phyloP scores from a whole-genome alignment of 2,797 vertebrate species.

The Mergus octosetaceus region DNA sequence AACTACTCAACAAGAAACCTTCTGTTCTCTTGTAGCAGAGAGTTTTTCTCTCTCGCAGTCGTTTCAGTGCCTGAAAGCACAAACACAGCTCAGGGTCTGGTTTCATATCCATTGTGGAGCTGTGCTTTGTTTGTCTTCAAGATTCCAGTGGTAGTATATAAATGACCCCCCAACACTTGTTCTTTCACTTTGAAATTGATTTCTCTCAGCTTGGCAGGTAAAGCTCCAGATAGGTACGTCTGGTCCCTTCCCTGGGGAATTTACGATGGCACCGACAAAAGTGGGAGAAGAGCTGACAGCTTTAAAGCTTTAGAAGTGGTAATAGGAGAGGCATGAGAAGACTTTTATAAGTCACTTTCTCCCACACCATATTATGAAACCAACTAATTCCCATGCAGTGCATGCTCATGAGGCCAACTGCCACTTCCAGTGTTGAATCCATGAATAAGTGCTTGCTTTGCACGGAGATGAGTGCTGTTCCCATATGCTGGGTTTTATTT shows the following conservation, averaged over 20 bases:
- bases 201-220: conserved; percentile 72
- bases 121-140: conserved; percentile 63
- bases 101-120: conserved; percentile 10
- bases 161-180: conserved; percentile 64
- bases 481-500: conserved; percentile 66
- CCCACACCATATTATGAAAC: conserved; percentile 73
- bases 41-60: neutral
- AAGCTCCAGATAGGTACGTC: conserved; percentile 61
- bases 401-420: conserved; percentile 73
- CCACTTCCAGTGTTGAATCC: conserved; percentile 72
- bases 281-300: conserved; percentile 73
- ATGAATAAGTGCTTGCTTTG: conserved; percentile 66
- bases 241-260: conserved; percentile 50
- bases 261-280: conserved; percentile 59
- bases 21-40: neutral
- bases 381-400: conserved; percentile 71
- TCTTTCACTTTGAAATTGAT: conserved; percentile 67
- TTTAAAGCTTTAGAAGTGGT: conserved; percentile 76
- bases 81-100: neutral
- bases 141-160: conserved; percentile 29
- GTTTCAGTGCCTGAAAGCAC: conserved; percentile 30
- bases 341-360: conserved; percentile 73
- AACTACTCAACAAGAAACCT: neutral
- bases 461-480: conserved; percentile 50
- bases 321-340: conserved; percentile 72